Percentiles rank a stretch among this genome's conserved stretches.
These are phyloP conservation scores for Zaprionus inermis DNA, from an alignment of 1,140 invertebrate genomes.

Conservation along the genomic window DNA sequence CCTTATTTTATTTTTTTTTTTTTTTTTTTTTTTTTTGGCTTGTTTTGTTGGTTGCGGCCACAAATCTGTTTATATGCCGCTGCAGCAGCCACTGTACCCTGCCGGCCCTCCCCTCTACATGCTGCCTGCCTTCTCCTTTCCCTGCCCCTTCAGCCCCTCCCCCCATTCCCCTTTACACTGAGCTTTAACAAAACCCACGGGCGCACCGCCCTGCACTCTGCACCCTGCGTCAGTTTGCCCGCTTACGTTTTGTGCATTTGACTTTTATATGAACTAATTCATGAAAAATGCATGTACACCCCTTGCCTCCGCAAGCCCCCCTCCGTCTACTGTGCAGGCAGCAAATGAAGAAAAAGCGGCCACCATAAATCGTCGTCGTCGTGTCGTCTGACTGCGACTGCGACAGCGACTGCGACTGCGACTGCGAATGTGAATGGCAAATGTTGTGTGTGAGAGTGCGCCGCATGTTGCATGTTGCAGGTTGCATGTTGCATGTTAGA, in stretches of 20 bases:
- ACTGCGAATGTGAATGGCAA: constrained; percentile 65
- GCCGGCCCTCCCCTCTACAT: background rate
- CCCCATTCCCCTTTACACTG: background rate
- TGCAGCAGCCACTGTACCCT: background rate
- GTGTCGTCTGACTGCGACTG: constrained; percentile 38
- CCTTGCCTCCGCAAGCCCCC: constrained; percentile 4
- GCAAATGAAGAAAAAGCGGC: constrained; percentile 77
- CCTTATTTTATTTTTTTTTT: constrained; percentile 34
- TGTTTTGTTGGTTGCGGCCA: constrained; percentile 58
- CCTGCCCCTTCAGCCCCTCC: background rate
- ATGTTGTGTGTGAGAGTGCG: constrained; percentile 28
- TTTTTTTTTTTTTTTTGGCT: constrained; percentile 43
- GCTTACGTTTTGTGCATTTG: constrained; percentile 66
- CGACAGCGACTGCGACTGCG: constrained; percentile 28
- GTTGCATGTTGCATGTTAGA: constrained; percentile 20
- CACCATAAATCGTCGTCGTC: constrained; percentile 73
- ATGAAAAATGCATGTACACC: constrained; percentile 73
- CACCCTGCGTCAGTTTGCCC: constrained; percentile 22
- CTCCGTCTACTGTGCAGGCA: too few species aligned
- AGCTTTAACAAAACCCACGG: background rate
- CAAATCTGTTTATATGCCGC: constrained; percentile 74
- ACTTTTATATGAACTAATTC: constrained; percentile 82
- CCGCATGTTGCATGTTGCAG: constrained; percentile 12
- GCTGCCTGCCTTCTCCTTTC: constrained; percentile 10
- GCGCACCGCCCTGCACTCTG: background rate